Base-by-base conservation (phyloP, 2,888 invertebrate genomes). In the Drosophila limbata region DNA sequence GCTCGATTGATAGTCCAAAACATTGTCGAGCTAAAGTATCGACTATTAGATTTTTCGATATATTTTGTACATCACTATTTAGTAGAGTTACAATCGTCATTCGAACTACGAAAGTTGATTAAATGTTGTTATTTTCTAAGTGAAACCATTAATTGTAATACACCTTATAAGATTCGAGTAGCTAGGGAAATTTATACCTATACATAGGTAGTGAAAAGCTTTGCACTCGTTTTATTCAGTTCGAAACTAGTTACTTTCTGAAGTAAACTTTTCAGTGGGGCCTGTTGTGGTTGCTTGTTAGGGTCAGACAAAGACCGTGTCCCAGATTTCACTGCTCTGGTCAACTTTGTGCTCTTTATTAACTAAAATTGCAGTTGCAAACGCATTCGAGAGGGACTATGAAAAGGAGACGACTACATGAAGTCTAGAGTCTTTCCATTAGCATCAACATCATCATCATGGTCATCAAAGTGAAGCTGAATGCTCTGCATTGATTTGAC, bases 281-380 rank as follows among this genome's bases (percentile, higher is more conserved):
- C 50, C 17, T 25, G 47, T 28, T 28, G 28, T 28, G 28, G 28
- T 28, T 28, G 28, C 28, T 28, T 28, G 28, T 28, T 35, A 28
- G 28, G 31, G 42, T 39, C 28, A 21, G 9, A 6, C 28, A 11
- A 11, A 4, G 51, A 19, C 13, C 35, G n/a, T 48, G 61, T 28
- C 8, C 52, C 17, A 60, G 45, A 48, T 52, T 59, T 42, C 28
- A 28, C 37, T 39, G 21, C 13, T 2, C 25, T 17, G 44, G 13
- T 17, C 15, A 69, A 63, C 65, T 68, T 73, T 63, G 40, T 55
- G 56, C 21, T 45, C 51, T 61, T 73, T 69, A 69, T 57, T 62
- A 67, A 63, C 39, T 44, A 64, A 72, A 75, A 42, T 61, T 68
- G 50, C 53, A 45, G 53, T 48, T 60, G 61, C 61, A 39, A 21